phyloP scores from a whole-genome alignment of 2,113 vertebrate genomes.

The Caretta caretta region DNA sequence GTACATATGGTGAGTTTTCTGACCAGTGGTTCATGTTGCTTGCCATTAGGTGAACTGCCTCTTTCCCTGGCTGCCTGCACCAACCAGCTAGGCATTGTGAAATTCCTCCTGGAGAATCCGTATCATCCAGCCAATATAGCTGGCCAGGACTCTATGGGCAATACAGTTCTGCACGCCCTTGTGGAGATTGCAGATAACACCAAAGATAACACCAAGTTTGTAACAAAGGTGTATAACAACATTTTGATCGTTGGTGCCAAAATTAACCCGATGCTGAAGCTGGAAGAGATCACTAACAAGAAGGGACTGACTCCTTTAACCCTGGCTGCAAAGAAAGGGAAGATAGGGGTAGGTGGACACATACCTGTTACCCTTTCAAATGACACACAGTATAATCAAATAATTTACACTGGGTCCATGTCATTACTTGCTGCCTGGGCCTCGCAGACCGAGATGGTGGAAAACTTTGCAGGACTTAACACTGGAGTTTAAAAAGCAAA shows the following conservation, averaged over 20 bases:
- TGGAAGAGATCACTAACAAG: conserved; percentile 90
- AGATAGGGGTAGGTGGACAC: conserved; percentile 84
- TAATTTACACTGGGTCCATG: background rate
- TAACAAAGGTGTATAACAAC: conserved; percentile 91
- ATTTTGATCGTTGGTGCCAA: conserved; percentile 85
- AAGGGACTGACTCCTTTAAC: conserved; percentile 89
- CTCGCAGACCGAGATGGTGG: background rate
- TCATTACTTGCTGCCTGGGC: background rate
- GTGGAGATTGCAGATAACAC: conserved; percentile 92
- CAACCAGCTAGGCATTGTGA: conserved; percentile 92
- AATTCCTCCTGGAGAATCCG: conserved; percentile 90
- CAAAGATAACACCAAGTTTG: conserved; percentile 90
- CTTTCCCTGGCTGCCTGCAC: conserved; percentile 95
- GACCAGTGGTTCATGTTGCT: conserved; percentile 6
- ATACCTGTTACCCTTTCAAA: background rate
- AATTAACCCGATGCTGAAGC: conserved; percentile 83
- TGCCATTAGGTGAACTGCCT: conserved; percentile 89
- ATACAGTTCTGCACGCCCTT: conserved; percentile 92
- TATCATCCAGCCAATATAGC: conserved; percentile 79
- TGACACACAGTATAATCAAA: background rate
- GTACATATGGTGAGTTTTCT: background rate
- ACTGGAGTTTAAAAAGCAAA: conserved; percentile 8
- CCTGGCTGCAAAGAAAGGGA: conserved; percentile 92
- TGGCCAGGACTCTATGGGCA: conserved; percentile 87
- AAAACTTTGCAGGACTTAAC: background rate